Evolutionary conservation across 2,113 vertebrate genomes (phyloP).

Genomic region (Chaetodon trifascialis): DNA sequence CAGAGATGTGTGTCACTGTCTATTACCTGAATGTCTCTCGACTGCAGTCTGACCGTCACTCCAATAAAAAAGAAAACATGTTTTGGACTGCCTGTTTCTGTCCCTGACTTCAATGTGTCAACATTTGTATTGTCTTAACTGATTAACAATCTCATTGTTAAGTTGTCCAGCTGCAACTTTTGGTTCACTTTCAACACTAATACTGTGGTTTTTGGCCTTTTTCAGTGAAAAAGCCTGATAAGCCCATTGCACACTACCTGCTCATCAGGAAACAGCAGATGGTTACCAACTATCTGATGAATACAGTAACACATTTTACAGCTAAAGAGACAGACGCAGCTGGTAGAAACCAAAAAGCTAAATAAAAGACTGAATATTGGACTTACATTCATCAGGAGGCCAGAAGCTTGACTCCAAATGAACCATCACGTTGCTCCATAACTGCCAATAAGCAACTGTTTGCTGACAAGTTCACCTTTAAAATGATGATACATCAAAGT

Average conservation of each 20-base stretch:
- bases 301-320: neutral
- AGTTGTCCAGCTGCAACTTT: neutral
- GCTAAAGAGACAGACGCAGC: neutral
- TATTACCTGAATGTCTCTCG: conserved; percentile 80
- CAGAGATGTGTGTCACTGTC: conserved; percentile 80
- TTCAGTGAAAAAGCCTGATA: neutral
- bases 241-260: neutral
- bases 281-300: neutral
- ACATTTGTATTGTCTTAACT: neutral
- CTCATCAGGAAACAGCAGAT: no score
- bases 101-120: neutral
- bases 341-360: neutral
- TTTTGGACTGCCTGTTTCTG: conserved; percentile 69
- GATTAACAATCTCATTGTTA: neutral
- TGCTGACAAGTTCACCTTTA: no score
- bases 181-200: neutral
- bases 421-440: neutral
- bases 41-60: conserved; percentile 80
- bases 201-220: neutral
- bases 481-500: no score
- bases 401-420: neutral
- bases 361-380: neutral
- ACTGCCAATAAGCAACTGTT: neutral
- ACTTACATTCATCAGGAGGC: neutral
- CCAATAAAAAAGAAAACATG: conserved; percentile 77